These are phyloP conservation scores for Papilio glaucus DNA, from an alignment of 1,140 invertebrate species.

Conservation along the genomic window DNA sequence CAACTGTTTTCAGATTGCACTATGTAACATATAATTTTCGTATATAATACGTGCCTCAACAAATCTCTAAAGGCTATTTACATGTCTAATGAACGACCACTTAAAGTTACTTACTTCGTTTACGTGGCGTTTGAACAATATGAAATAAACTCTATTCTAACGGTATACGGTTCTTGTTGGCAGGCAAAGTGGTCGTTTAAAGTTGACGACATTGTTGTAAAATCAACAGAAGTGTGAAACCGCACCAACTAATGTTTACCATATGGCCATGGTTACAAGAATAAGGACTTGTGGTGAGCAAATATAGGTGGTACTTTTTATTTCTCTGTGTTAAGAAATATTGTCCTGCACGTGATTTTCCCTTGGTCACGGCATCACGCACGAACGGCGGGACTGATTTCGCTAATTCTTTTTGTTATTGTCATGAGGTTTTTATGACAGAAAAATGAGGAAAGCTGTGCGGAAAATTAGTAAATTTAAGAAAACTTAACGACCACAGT, in stretches of 20 bases:
- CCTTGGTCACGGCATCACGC: too few relatives aligned
- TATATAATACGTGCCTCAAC: too few relatives aligned
- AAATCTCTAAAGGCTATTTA: background rate
- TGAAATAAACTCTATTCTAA: background rate
- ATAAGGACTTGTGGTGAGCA: background rate
- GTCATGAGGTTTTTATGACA: too few relatives aligned
- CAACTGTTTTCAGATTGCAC: too few relatives aligned
- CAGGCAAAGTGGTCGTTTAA: background rate
- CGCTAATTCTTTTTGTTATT: too few relatives aligned
- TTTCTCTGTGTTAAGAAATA: too few relatives aligned
- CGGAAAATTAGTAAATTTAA: too few relatives aligned
- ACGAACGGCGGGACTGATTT: too few relatives aligned
- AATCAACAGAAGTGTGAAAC: slow-evolving; percentile 13
- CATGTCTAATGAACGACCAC: background rate
- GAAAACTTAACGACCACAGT: too few relatives aligned
- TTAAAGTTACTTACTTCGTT: background rate
- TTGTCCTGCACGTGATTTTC: too few relatives aligned
- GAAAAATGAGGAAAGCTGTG: too few relatives aligned
- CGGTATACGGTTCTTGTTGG: background rate
- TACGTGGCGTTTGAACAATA: background rate
- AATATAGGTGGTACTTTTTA: slow-evolving; percentile 13
- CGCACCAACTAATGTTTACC: background rate
- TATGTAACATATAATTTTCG: too few relatives aligned
- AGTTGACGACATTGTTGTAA: slow-evolving; percentile 7
- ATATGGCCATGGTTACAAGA: slow-evolving; percentile 11